Base-by-base conservation (phyloP, 2,113 vertebrate genomes). In the Hypomesus transpacificus region DNA sequence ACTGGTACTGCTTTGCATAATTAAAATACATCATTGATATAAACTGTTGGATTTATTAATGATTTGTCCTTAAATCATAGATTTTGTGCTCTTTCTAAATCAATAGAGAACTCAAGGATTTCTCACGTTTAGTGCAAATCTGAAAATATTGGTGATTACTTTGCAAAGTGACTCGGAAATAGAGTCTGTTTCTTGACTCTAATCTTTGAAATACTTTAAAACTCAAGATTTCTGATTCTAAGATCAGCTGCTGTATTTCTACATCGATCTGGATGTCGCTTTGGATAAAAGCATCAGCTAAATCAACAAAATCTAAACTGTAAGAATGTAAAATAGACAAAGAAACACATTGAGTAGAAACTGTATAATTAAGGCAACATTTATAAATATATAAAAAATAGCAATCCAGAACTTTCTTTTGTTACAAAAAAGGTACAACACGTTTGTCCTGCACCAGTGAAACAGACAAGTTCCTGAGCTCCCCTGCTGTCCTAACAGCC, bases 351-450 rank as follows among this genome's bases (percentile, higher is more conserved):
- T 20, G 26, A 84, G 63, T 68, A 14, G 21, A 70, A 74, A 74
- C 46, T 68, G 77, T 85, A 81, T 76, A 78, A 20, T 89, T 96
- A 96, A 96, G 95, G 94, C 95, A 96, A 94, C 94, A 92, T 90
- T 94, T 94, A 92, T 84, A 95, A 93, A 94, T 81, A 88, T 91
- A 92, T 93, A 90, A 93, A 95, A 95, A 93, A 91, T 79, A 75
- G 79, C 88, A 87, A 62, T 75, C 84, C 80, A 81, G 75, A 90
- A 87, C 83, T 89, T 85, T 87, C 6, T 79, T 84, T 76, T 80
- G 81, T 96, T 94, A 98, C 80, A 92, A 95, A 93, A 98, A 96
- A 5, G 95, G 95, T 84, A 92, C 86, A 92, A 98, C 97, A 88
- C 90, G 93, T 88, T 93, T 95, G 76, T 98, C 95, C 84, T 96